These are phyloP conservation scores for Callyntrura sp. DNA, from an alignment of 2,888 invertebrate species.

Conservation along the genomic window DNA sequence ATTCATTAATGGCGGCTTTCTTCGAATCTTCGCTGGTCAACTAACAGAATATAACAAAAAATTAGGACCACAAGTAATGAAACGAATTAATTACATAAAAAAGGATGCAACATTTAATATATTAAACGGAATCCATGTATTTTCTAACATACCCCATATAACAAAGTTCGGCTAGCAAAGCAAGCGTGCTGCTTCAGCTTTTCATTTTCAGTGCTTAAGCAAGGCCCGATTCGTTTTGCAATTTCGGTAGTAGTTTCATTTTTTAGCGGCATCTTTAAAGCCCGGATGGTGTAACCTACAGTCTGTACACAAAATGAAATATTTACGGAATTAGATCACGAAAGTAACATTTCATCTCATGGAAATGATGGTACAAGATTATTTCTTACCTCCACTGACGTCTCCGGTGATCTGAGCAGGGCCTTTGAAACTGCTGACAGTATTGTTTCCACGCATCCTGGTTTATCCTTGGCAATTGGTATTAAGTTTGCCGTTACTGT, in stretches of 20 bases:
- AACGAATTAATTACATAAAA: constrained; percentile 7
- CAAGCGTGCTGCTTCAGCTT: constrained; percentile 91
- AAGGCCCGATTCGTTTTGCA: constrained; percentile 91
- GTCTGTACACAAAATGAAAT: constrained; percentile 88
- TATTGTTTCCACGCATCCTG: constrained; percentile 90
- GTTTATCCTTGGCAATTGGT: constrained; percentile 87
- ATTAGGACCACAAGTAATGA: too few relatives aligned
- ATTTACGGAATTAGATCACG: neutral
- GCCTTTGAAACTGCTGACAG: constrained; percentile 95
- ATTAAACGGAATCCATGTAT: too few relatives aligned
- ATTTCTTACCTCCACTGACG: constrained; percentile 78
- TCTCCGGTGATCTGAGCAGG: constrained; percentile 96
- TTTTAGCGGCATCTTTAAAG: constrained; percentile 90
- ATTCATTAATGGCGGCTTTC: constrained; percentile 52
- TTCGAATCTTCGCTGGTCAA: neutral
- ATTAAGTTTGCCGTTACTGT: constrained; percentile 90
- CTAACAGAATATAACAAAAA: too few relatives aligned
- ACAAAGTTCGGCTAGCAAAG: constrained; percentile 90
- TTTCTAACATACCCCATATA: constrained; percentile 85
- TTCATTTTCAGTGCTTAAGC: constrained; percentile 94
- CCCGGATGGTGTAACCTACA: constrained; percentile 91
- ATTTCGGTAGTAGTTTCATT: constrained; percentile 91
- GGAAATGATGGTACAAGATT: neutral
- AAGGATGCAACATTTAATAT: neutral
- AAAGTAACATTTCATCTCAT: neutral